Evolutionary conservation across 2,797 vertebrate genomes (phyloP), one percentile per base, ranked within the genome.

Genomic region (Cuniculus paca): DNA sequence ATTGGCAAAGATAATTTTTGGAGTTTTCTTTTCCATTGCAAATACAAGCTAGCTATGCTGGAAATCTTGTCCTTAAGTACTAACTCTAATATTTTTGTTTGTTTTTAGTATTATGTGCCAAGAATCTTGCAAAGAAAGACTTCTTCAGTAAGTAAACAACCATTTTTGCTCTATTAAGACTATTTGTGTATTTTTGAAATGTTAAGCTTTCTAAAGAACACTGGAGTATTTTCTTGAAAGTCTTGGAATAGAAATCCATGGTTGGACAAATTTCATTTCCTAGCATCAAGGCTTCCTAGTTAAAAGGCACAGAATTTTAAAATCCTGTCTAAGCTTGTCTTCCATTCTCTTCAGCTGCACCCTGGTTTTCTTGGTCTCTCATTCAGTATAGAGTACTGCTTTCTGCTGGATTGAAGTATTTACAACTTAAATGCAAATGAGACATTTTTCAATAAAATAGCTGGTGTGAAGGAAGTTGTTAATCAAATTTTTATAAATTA

Each of bases 71-170:
- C 28, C 39, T 9, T 88, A 56, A 84, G 8, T 81, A 79, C 48
- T 97, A 97, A 98, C 61, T 63, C 65, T 80, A 4, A 61, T 84
- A 4, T 88, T 92, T 83, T 96, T 98, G 12, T 77, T 98, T 98
- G 70, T 98, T 98, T 99, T 96, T 98, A 99, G 99, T 99, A 91
- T 99, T 99, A 99, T 99, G 99, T 99, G 99, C 99, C 99, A 99
- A 99, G 99, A 99, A 99, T 98, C 99, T 99, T 63, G 99, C 99
- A 98, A 99, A 99, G 99, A 99, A 99, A 99, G 99, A 99, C 99
- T 99, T 99, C 99, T 99, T 99, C 98, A 99, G 99, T 99, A 99
- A 99, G 99, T 99, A 99, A 94, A 97, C 14, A 58, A 26, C 48
- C 12, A 34, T 39, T 95, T 95, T 94, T 92, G n/a, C 72, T 90